Base-by-base conservation (phyloP, 2,797 vertebrate species). In the Ceryle rudis region DNA sequence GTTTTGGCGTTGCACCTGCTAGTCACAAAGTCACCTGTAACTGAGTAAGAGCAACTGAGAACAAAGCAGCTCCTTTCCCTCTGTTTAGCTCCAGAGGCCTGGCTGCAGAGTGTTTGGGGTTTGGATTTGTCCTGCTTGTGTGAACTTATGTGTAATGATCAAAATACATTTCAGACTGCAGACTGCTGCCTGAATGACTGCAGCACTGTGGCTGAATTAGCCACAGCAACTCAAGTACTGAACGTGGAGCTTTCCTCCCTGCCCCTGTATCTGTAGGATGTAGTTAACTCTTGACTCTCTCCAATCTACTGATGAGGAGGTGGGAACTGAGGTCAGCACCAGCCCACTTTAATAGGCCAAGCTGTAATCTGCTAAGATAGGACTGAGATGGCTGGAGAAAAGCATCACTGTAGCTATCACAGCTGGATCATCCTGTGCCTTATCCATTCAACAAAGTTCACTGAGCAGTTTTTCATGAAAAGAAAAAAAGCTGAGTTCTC, bases 11-110 rank as follows among this genome's bases (percentile, higher is more conserved):
- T 6, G 41, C 28, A 5, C 23, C 7, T 54, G 41, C 47, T 42
- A 13, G 80, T 90, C 42, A 44, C 73, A 82, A 33, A 79, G 44
- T 80, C 84, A 92, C 84, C 96, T 90, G 81, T 51, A 83, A 35
- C 86, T 26, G 4, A 4, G 5, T 77, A 51, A 52, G 65, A 90
- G 35, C 9, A 13, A 35, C 73, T 25, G 66, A 79, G 87, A 87
- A 51, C 73, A 91, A 93, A 94, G 65, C 44, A 10, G 13, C 64
- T 94, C 22, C 2, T 73, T 67, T 89, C 65, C 33, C 28, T 39
- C 89, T 67, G 19, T 29, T 81, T 88, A 75, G 80, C 52, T 91
- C 77, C 31, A 31, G 77, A 82, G 51, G 44, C 47, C 64, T 66
- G 67, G 46, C 75, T 89, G 52, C 0, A 1, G 46, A n/a, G 83